Conservation (phyloP, 37 sponge, comb jelly and placozoan genomes). For the Spongilla lacustris region DNA sequence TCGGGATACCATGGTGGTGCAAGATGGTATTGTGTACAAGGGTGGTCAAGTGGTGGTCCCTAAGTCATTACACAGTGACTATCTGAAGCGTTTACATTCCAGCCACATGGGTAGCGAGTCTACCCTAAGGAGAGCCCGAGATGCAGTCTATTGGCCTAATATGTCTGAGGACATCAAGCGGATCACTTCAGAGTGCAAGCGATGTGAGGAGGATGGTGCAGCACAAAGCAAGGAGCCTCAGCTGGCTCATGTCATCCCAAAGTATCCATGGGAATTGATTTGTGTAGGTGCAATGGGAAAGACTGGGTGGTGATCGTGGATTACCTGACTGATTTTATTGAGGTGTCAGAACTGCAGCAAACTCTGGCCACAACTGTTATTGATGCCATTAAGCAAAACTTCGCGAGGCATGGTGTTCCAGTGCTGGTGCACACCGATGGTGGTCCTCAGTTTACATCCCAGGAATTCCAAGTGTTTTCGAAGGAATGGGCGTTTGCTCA, state of each 20-base stretch:
- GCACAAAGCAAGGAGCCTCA: slow-evolving; percentile 24
- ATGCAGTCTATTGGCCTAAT: slow-evolving; percentile 29
- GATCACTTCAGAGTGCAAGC: not conserved
- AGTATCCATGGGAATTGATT: slow-evolving; percentile 30
- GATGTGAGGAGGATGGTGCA: not conserved
- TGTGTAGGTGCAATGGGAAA: slow-evolving; percentile 5
- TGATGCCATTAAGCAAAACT: slow-evolving; percentile 25
- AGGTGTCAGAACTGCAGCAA: slow-evolving; percentile 23
- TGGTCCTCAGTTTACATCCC: slow-evolving; percentile 20
- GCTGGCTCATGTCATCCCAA: slow-evolving; percentile 11
- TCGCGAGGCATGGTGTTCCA: slow-evolving; percentile 46
- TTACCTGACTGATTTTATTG: slow-evolving; percentile 8
- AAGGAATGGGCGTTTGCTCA: no score
- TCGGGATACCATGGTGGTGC: no score
- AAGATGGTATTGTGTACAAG: no score
- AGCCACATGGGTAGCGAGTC: no score
- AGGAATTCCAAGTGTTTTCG: slow-evolving; percentile 17
- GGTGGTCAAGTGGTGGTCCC: no score
- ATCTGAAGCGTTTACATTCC: no score
- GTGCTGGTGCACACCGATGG: no score
- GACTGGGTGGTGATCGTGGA: slow-evolving; percentile 38
- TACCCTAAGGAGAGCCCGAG: not conserved
- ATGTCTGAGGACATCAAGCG: slow-evolving; percentile 6
- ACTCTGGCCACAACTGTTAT: not conserved
- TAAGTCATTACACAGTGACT: no score